Percentiles rank a stretch among this genome's conserved stretches.
Conservation (phyloP, 1,140 invertebrate genomes). For the Zaprionus taronus region DNA sequence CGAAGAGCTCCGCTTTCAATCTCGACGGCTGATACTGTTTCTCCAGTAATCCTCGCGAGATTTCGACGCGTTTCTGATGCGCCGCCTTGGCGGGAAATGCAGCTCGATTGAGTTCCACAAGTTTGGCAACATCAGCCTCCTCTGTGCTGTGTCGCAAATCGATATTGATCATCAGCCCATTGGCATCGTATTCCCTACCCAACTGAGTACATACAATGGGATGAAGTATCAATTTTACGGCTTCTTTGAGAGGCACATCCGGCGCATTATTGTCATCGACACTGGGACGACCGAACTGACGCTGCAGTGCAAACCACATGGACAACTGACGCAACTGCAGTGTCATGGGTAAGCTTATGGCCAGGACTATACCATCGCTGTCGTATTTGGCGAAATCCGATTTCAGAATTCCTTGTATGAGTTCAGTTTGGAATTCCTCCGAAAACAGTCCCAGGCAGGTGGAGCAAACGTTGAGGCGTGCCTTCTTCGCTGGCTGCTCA, state of each 20-base stretch:
- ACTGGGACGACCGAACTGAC: constrained; percentile 70
- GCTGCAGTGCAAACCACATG: constrained; percentile 84
- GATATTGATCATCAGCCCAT: constrained; percentile 77
- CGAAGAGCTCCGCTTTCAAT: constrained; percentile 85
- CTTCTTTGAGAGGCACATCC: constrained; percentile 79
- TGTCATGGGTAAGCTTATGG: constrained; percentile 84
- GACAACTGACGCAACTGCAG: constrained; percentile 84
- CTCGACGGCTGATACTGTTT: constrained; percentile 83
- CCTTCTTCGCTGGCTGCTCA: constrained; percentile 69
- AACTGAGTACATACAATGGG: constrained; percentile 67
- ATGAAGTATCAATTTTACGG: constrained; percentile 73
- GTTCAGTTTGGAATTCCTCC: constrained; percentile 82
- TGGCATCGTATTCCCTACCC: constrained; percentile 67
- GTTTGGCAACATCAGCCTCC: constrained; percentile 54
- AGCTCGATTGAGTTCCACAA: constrained; percentile 51
- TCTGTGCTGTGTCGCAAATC: constrained; percentile 68
- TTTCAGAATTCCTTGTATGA: constrained; percentile 84
- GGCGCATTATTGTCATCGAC: constrained; percentile 58
- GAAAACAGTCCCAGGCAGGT: constrained; percentile 88
- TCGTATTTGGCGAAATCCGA: constrained; percentile 84
- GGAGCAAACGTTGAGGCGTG: constrained; percentile 85
- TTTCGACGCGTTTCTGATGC: constrained; percentile 76
- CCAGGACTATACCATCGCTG: constrained; percentile 80
- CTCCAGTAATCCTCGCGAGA: constrained; percentile 86
- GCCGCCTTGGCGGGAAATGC: constrained; percentile 57